Conservation (phyloP, 1,140 invertebrate species). For the Trissolcus basalis region DNA sequence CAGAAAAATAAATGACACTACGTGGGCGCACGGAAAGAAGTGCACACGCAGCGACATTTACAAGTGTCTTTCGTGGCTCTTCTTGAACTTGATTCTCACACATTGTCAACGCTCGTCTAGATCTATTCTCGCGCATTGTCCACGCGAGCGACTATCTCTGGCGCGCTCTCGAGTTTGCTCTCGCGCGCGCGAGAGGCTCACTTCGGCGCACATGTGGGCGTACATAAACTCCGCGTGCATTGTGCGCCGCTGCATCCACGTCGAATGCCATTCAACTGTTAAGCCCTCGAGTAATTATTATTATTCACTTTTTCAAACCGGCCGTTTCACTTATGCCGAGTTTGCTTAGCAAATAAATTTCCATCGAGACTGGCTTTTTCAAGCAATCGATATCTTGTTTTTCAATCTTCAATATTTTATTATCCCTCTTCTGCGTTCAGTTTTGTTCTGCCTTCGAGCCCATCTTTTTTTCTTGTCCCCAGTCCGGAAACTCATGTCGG, state of each 20-base stretch:
- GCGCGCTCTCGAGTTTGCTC: neutral
- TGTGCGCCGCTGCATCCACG: slow-evolving; percentile 10
- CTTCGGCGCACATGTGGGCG: slow-evolving; percentile 53
- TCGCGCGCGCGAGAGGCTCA: too few species aligned
- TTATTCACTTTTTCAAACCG: slow-evolving; percentile 2
- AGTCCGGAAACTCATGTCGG: too few species aligned
- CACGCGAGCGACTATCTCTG: slow-evolving; percentile 20
- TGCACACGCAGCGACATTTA: slow-evolving; percentile 62
- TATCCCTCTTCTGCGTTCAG: too few species aligned
- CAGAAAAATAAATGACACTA: slow-evolving; percentile 54
- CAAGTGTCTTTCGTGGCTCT: slow-evolving; percentile 63
- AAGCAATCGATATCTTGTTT: too few species aligned
- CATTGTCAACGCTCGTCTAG: slow-evolving; percentile 63
- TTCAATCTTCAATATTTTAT: too few species aligned
- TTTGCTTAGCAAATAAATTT: too few species aligned
- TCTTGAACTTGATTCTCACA: slow-evolving; percentile 60
- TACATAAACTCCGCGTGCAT: slow-evolving; percentile 34
- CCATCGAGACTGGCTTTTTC: too few species aligned
- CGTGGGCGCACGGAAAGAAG: slow-evolving; percentile 61
- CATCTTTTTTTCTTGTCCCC: too few species aligned
- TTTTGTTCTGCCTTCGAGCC: too few species aligned
- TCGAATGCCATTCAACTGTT: slow-evolving; percentile 30
- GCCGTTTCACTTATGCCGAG: too few species aligned
- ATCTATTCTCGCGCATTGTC: slow-evolving; percentile 55
- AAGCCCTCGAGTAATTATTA: slow-evolving; percentile 25